Evolutionary conservation across 2,888 invertebrate genomes (phyloP), one percentile per base, ranked within the genome.

Genomic region (Thyatira batis): DNA sequence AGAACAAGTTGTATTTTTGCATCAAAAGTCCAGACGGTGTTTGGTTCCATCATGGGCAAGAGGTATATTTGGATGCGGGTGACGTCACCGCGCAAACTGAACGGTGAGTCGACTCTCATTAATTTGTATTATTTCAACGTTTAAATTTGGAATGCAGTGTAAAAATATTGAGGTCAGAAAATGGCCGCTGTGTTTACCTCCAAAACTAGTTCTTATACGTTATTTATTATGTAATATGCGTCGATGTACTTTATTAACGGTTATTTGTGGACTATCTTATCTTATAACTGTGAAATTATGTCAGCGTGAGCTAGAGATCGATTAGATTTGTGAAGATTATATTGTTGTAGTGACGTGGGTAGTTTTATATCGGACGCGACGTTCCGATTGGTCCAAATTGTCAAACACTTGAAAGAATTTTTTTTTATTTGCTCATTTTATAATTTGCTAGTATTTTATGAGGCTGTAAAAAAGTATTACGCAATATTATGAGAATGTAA

Each of bases 11-110:
- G 70, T 89, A 78, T 69, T 85, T 91, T 69, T 91, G 91, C 77
- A 87, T 80, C 50, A 80, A 76, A 65, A 77, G 69, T 56, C 65
- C 56, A n/a, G 72, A 78, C 62, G 83, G 82, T 57, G 75, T 62
- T 49, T 91, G 90, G 90, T 73, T 78, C 53, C 85, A 87, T 61
- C 85, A 85, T 74, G 88, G 88, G 61, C 78, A 66, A n/a, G 70
- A 69, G 59, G 74, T 89, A 80, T 88, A 79, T 86, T 86, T 90
- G 86, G 87, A 82, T 59, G 70, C 74, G n/a, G 75, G 70, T 89
- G 90, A 91, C 89, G 89, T 89, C 89, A 89, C 56, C 72, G 60
- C 63, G 54, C 67, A 69, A 58, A 58, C 60, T 49, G 69, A 72
- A 57, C 70, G 71, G 87, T 89, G 55, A 84, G 87, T 85, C 60